Percentiles rank a stretch among this genome's conserved stretches.
phyloP scores from a whole-genome alignment of 2,113 vertebrate genomes.

The Chaenocephalus aceratus region DNA sequence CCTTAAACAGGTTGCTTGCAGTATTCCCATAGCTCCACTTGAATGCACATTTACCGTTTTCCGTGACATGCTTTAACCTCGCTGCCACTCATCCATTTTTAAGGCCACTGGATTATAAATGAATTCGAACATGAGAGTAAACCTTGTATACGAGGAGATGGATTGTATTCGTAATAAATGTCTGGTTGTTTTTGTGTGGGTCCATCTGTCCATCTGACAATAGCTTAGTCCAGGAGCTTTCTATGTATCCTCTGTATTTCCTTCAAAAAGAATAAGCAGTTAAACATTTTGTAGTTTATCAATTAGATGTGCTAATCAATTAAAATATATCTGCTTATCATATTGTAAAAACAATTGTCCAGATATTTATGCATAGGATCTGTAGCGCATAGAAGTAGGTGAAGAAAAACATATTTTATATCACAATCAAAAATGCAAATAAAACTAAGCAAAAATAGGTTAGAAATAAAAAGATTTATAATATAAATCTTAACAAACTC shows the following conservation, averaged over 20 bases:
- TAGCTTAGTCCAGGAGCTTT: neutral
- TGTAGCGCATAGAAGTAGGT: neutral
- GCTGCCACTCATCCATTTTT: neutral
- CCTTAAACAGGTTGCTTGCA: neutral
- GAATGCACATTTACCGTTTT: neutral
- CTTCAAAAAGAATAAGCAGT: neutral
- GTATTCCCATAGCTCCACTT: neutral
- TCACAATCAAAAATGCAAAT: neutral
- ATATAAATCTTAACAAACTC: neutral
- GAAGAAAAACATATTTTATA: neutral
- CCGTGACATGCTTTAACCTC: no score
- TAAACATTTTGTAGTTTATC: no score
- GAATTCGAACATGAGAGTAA: neutral
- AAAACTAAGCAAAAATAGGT: neutral
- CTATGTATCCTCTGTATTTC: neutral
- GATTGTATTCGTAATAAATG: neutral
- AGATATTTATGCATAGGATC: neutral
- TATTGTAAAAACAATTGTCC: neutral
- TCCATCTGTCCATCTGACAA: neutral
- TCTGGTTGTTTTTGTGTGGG: slow-evolving; percentile 1
- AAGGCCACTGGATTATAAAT: neutral
- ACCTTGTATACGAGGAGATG: neutral
- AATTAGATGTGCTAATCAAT: no score
- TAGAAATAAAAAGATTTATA: neutral
- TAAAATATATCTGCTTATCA: no score